phyloP scores from a whole-genome alignment of 2,113 vertebrate species.

The Gobius niger region DNA sequence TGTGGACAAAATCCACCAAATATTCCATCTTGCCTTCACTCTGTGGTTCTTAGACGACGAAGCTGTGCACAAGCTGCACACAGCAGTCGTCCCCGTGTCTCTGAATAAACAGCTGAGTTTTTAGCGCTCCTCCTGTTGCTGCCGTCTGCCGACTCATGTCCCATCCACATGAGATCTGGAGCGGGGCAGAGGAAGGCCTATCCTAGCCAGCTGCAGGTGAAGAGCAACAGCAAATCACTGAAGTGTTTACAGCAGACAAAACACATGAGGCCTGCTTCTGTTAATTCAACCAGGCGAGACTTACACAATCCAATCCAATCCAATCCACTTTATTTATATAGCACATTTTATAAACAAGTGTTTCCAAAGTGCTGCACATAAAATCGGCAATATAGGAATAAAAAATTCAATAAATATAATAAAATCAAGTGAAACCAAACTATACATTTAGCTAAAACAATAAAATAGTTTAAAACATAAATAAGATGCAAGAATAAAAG shows the following conservation, averaged over 20 bases:
- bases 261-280: not conserved
- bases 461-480: no score
- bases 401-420: no score
- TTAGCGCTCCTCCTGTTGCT: not conserved
- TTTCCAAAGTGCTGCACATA: no score
- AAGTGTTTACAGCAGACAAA: not conserved
- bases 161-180: slow-evolving; percentile 5
- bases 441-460: no score
- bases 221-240: not conserved
- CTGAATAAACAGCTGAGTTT: slow-evolving; percentile 5
- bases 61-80: slow-evolving; percentile 3
- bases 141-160: not conserved
- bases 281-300: not conserved
- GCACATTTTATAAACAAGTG: no score
- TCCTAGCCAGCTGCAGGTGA: not conserved
- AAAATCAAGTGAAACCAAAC: no score
- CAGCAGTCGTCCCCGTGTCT: not conserved
- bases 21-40: slow-evolving; percentile 2
- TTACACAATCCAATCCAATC: no score
- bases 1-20: not conserved
- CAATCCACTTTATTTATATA: no score
- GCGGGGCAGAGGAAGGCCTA: not conserved
- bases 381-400: no score
- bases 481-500: no score
- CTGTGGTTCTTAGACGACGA: not conserved